Conservation (phyloP, 2,113 vertebrate species). For the Cisticola juncidis region DNA sequence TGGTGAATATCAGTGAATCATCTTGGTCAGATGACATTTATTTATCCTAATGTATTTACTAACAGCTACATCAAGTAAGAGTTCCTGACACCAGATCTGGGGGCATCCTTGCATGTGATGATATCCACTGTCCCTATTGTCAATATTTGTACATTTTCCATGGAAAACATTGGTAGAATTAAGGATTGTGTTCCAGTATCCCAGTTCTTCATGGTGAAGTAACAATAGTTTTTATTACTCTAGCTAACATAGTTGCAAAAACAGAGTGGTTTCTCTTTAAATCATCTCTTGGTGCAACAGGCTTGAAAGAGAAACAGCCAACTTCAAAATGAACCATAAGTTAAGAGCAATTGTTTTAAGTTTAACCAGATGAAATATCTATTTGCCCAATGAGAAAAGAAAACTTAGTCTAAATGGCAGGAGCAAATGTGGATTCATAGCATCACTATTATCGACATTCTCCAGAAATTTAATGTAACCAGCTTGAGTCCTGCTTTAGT, state of each 20-base stretch:
- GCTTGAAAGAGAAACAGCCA: background rate
- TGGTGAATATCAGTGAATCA: background rate
- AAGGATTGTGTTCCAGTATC: background rate
- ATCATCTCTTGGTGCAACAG: background rate
- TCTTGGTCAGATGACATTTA: background rate
- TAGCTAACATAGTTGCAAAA: background rate
- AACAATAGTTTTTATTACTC: background rate
- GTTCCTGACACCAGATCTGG: background rate
- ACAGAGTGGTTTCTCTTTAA: background rate
- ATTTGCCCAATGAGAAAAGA: background rate
- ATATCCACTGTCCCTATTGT: background rate
- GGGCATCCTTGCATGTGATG: background rate
- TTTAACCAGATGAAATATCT: background rate
- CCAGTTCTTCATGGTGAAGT: background rate
- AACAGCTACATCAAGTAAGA: background rate
- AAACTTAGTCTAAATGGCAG: background rate
- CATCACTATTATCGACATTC: background rate
- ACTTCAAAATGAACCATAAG: background rate
- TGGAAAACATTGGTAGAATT: background rate
- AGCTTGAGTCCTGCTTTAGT: background rate
- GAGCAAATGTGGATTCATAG: background rate
- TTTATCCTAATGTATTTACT: background rate
- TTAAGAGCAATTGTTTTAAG: background rate
- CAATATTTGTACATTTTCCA: background rate
- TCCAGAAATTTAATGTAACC: background rate